phyloP scores from a whole-genome alignment of 2,113 vertebrate species.

The Circaetus cinerascens region DNA sequence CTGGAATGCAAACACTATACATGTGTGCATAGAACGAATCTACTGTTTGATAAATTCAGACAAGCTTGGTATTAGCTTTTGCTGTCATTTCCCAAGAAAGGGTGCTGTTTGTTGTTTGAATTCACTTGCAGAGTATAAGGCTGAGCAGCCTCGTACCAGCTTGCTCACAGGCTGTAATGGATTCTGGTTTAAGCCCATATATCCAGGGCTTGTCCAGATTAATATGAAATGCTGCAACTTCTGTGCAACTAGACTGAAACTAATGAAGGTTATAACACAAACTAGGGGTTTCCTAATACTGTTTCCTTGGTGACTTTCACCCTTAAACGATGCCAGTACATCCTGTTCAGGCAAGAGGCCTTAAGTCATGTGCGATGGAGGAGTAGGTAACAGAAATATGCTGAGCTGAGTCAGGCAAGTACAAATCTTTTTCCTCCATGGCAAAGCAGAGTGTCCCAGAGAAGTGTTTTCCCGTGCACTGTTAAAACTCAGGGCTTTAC shows the following conservation, averaged over 20 bases:
- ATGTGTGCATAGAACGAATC: background rate
- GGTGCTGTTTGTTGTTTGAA: background rate
- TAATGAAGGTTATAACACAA: background rate
- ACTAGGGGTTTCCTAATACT: background rate
- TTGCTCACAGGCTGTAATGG: background rate
- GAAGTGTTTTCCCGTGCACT: background rate
- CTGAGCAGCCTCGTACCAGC: background rate
- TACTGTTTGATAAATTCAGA: background rate
- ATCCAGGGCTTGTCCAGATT: background rate
- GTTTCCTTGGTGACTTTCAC: background rate
- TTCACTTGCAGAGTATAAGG: background rate
- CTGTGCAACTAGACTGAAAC: background rate
- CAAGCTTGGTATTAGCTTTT: background rate
- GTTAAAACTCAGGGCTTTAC: background rate
- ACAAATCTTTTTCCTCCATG: background rate
- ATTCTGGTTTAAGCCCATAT: background rate
- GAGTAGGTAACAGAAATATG: background rate
- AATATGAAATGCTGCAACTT: background rate
- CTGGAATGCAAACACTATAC: background rate
- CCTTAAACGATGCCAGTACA: background rate
- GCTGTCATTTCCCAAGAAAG: background rate
- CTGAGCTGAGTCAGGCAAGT: background rate
- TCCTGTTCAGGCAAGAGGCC: background rate
- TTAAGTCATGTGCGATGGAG: background rate
- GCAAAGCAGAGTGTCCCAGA: background rate